Base-by-base conservation (phyloP, 2,888 invertebrate species). In the Cryptophagus acutangulus region DNA sequence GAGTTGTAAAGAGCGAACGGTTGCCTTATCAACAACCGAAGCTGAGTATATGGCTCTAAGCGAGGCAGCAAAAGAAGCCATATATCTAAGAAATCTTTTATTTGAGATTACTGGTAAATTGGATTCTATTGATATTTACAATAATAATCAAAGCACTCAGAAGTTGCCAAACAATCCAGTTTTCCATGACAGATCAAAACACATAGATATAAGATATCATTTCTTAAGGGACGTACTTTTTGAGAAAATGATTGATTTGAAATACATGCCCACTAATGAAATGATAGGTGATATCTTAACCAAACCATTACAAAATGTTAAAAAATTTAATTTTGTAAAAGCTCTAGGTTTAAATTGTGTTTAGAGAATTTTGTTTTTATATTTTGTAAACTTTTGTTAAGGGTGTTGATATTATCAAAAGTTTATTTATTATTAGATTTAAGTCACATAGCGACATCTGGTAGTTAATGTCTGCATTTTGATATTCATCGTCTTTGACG, bases 131-230 rank as follows among this genome's bases (percentile, higher is more conserved):
- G 30, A 24, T 14, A 14, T 45, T 6, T 45, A 24, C 33, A 42
- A 42, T 40, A 42, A 43, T 31, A 43, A 34, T 34, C 41, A 45
- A 26, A 33, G 48, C 36, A 44, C 48, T 8, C 31, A 41, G 8
- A 41, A 39, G 31, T 37, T 47, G 20, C n/a, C 37, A 14, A 3
- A 29, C 10, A 47, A 45, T 29, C 41, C 43, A 13, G 43, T 46
- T 9, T 41, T 20, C 14, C 45, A 48, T 28, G 18, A 39, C 6
- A 24, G 45, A 3, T 28, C 41, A 4, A 45, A 45, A 34, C 45
- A 48, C 29, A 47, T 49, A 17, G 43, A 46, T 38, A 46, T 39
- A 28, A 38, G 41, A 33, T 42, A 49, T 30, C 42, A 49, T 42
- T 43, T 46, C 25, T 17, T 48, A 1, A 35, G 41, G 38, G 45